Conservation (phyloP, 2,888 invertebrate genomes). For the Stratiomys singularior region DNA sequence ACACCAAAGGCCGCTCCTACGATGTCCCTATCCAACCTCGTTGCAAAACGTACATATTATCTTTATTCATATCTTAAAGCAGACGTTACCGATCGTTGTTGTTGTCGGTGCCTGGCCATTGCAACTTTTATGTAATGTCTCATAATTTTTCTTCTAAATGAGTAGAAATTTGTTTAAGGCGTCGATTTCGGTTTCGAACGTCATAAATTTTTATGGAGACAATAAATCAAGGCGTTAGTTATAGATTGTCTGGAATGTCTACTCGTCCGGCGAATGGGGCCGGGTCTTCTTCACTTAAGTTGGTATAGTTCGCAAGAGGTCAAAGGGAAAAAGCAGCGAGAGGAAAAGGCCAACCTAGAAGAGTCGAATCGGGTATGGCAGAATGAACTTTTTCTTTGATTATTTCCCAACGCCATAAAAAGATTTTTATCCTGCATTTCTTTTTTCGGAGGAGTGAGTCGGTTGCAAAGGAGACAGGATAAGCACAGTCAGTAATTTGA, state of each 20-base stretch:
- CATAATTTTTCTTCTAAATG: conserved; percentile 48
- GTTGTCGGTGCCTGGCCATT: not conserved
- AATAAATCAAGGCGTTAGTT: conserved; percentile 47
- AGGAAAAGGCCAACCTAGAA: no score
- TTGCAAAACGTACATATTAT: not conserved
- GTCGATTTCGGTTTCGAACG: conserved; percentile 46
- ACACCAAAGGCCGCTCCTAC: not conserved
- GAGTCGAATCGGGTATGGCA: no score
- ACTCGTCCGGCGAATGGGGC: not conserved
- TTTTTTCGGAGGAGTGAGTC: not conserved
- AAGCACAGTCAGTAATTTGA: conserved; percentile 21
- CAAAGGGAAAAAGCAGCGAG: no score
- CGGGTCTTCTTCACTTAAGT: no score
- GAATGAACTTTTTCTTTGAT: no score
- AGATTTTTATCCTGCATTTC: no score
- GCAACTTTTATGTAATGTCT: conserved; percentile 28
- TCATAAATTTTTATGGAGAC: conserved; percentile 49
- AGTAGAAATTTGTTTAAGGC: conserved; percentile 43
- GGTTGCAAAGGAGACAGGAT: not conserved
- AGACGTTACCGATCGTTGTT: not conserved
- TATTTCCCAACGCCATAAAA: no score
- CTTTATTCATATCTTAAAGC: not conserved
- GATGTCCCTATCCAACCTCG: not conserved
- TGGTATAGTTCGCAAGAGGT: no score
- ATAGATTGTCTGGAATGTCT: conserved; percentile 37